Percentiles rank a stretch among this genome's conserved stretches.
These are phyloP conservation scores for Maccullochella peelii DNA, from an alignment of 2,113 vertebrate genomes.

Conservation along the genomic window DNA sequence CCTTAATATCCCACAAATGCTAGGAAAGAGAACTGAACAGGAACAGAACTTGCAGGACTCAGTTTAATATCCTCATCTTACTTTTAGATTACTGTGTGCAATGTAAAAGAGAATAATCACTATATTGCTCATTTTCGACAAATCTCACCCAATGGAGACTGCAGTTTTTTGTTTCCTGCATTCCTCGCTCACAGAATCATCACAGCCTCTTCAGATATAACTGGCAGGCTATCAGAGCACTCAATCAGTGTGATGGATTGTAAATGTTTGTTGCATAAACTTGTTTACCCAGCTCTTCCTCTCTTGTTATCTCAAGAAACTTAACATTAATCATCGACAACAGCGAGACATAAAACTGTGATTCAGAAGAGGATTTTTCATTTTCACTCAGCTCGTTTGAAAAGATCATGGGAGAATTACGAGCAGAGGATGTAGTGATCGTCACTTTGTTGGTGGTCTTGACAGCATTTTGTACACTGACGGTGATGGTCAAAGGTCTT, in stretches of 20 bases:
- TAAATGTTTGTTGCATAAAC: constrained; percentile 64
- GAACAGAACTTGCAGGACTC: background rate
- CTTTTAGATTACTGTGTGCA: background rate
- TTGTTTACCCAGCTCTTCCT: constrained; percentile 43
- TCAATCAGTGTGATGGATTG: constrained; percentile 49
- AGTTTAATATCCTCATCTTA: constrained; percentile 23
- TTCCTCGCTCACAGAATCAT: constrained; percentile 36
- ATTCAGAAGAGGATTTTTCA: background rate
- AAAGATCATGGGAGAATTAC: background rate
- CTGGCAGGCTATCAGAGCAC: constrained; percentile 60
- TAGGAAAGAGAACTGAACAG: constrained; percentile 8
- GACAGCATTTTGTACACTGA: background rate
- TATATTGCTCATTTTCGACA: background rate
- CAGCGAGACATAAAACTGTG: background rate
- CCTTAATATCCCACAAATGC: constrained; percentile 46
- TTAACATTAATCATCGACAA: constrained; percentile 13
- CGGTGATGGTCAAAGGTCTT: constrained; percentile 12
- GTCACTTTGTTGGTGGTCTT: constrained; percentile 21
- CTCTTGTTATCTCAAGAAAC: constrained; percentile 32
- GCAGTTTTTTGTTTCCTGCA: constrained; percentile 17
- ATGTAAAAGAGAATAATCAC: background rate
- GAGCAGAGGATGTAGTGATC: background rate
- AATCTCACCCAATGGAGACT: background rate
- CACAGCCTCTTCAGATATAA: constrained; percentile 43
- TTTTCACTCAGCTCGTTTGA: background rate